Percentiles rank a stretch among this genome's conserved stretches.
These are phyloP conservation scores for Callaeas wilsoni DNA, from an alignment of 2,113 vertebrate genomes.

Conservation along the genomic window DNA sequence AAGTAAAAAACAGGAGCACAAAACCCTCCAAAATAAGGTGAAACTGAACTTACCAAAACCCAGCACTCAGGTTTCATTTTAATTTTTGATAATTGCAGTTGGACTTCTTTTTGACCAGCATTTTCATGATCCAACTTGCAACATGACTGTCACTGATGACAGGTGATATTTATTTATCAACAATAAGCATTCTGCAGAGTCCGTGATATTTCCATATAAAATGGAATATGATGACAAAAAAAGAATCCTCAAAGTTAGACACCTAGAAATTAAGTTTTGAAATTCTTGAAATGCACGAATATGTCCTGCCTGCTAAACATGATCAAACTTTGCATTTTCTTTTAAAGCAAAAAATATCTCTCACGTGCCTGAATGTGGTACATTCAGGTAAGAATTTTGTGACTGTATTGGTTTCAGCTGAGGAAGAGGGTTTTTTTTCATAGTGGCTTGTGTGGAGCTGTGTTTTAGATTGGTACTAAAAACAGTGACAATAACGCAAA, in stretches of 20 bases:
- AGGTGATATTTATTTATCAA: background rate
- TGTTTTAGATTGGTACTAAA: background rate
- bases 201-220: background rate
- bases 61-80: background rate
- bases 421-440: too few species aligned
- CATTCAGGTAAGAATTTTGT: background rate
- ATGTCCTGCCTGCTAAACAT: background rate
- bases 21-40: background rate
- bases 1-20: background rate
- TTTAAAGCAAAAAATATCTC: background rate
- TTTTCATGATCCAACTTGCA: background rate
- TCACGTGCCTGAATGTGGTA: background rate
- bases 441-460: background rate
- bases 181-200: background rate
- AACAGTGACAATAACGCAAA: background rate
- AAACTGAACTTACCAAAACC: rapidly evolving
- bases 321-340: background rate
- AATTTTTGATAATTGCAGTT: background rate
- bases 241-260: background rate
- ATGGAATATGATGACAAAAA: background rate
- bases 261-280: background rate
- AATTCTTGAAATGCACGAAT: background rate
- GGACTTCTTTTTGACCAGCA: background rate
- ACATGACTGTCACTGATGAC: background rate
- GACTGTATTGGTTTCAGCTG: background rate